These are phyloP conservation scores for Apodemus speciosus DNA, from an alignment of 2,113 vertebrate species.

Conservation along the genomic window DNA sequence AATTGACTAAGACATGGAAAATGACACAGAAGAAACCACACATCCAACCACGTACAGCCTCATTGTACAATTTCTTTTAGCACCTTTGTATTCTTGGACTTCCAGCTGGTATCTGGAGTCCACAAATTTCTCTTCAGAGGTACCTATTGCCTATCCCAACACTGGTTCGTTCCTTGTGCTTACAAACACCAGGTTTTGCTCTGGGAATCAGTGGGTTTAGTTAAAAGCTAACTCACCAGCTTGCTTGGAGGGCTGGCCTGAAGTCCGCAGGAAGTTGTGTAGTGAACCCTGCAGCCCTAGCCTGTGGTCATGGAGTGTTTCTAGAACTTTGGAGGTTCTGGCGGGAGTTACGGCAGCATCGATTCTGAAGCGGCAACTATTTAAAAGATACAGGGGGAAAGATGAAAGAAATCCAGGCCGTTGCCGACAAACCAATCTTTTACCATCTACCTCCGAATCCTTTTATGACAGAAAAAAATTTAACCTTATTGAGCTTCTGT, in stretches of 20 bases:
- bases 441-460: neutral
- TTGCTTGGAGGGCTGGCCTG: neutral
- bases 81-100: neutral
- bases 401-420: neutral
- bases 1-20: neutral
- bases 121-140: too few species aligned
- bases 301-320: neutral
- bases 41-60: neutral
- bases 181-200: neutral
- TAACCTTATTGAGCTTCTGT: neutral
- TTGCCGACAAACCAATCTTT: neutral
- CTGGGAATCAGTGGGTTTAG: neutral
- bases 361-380: neutral
- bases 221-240: neutral
- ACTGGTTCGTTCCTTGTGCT: neutral
- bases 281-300: neutral
- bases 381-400: neutral
- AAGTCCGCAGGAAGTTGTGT: neutral
- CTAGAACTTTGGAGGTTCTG: neutral
- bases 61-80: neutral
- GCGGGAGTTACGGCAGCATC: neutral
- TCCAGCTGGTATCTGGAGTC: too few species aligned
- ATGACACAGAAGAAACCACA: conserved; percentile 22
- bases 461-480: neutral
- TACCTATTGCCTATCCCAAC: too few species aligned